Evolutionary conservation across 2,113 vertebrate species (phyloP).

Genomic region (Rhea americana): DNA sequence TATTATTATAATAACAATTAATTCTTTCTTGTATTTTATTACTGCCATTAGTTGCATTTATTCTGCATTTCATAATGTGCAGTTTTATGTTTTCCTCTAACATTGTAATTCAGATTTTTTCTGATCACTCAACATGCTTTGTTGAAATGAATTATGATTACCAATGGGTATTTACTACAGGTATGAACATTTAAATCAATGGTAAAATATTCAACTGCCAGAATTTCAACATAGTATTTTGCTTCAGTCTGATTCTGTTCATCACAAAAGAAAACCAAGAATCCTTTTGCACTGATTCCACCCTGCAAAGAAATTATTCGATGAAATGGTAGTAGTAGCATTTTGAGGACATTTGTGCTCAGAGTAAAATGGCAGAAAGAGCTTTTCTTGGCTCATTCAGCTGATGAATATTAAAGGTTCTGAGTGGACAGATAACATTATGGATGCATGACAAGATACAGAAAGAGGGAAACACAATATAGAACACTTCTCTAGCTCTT

Average conservation of each 20-base stretch:
- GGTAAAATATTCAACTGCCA: background rate
- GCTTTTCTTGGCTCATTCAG: background rate
- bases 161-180: background rate
- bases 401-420: background rate
- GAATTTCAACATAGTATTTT: background rate
- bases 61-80: background rate
- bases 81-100: background rate
- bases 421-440: background rate
- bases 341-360: background rate
- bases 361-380: background rate
- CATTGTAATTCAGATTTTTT: background rate
- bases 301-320: background rate
- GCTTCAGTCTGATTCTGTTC: background rate
- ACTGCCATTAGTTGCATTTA: background rate
- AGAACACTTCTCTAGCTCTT: background rate
- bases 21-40: background rate
- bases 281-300: background rate
- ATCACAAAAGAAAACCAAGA: background rate
- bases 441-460: background rate
- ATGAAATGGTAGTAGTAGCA: background rate
- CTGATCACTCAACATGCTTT: background rate
- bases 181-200: background rate
- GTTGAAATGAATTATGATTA: background rate
- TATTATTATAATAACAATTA: background rate
- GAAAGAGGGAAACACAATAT: background rate